Base-by-base conservation (phyloP, 2,888 invertebrate genomes). In the Nineta flava region DNA sequence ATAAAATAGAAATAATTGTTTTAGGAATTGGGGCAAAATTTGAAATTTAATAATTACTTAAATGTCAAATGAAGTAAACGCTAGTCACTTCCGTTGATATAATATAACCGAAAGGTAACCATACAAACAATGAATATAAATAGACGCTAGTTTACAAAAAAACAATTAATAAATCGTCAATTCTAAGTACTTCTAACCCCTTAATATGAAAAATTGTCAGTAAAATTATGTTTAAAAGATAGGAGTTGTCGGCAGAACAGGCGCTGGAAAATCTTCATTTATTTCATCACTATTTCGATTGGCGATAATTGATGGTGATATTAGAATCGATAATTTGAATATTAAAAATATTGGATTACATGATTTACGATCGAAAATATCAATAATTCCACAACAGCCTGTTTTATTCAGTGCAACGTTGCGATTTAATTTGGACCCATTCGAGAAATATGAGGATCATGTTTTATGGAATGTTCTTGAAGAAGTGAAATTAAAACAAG, bases 241-340 rank as follows among this genome's bases (percentile, higher is more conserved):
- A 50, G 87, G 87, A 10, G 82, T 87, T 55, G 85, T 87, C 3
- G 88, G 88, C 2, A 71, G 88, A 49, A 90, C 90, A 0, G 90
- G 90, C 1, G 88, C 88, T 1, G 90, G 88, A 1, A 87, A 87
- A 64, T 84, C 83, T 0, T 85, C 85, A 0, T 66, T 87, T 12
- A 83, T 87, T 53, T 77, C 83, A 0, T 83, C 86, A 1, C 65
- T 91, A 48, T 91, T 90, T 67, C 75, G 87, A 4, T 69, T 90
- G 51, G 77, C 83, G 0, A 76, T 81, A 49, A 72, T 81, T 5
- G 76, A 77, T 52, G 90, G 90, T 3, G 69, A 70, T 38, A 75
- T 91, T 19, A 64, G 73, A 31, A 84, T 91, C 53, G 90, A 91
- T 60, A 79, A 72, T 47, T 66, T 87, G 2, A 73, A 77, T 54